Conservation (phyloP, 1,140 invertebrate genomes). For the Drosophila pachea region DNA sequence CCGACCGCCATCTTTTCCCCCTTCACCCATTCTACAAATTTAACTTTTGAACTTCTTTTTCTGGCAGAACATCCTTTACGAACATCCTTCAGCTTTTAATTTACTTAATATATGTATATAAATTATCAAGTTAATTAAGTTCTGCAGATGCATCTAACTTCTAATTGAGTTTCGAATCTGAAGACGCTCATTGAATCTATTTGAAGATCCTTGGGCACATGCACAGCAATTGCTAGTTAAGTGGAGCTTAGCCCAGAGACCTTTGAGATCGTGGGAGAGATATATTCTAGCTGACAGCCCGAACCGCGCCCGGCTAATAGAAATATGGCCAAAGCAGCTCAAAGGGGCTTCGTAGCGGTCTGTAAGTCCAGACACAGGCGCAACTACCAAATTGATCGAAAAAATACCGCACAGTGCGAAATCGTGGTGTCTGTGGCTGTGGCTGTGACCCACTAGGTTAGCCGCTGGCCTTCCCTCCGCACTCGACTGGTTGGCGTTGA, state of each 20-base stretch:
- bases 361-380: conserved; percentile 27
- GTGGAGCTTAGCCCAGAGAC: too few relatives aligned
- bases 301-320: neutral
- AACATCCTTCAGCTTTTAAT: conserved; percentile 58
- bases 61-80: conserved; percentile 59
- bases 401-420: conserved; percentile 31
- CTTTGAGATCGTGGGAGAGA: neutral
- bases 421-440: conserved; percentile 9
- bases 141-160: conserved; percentile 32
- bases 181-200: too few relatives aligned
- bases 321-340: conserved; percentile 1
- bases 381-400: conserved; percentile 40
- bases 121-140: conserved; percentile 77
- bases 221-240: neutral
- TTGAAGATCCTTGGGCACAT: too few relatives aligned
- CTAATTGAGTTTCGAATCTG: neutral
- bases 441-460: conserved; percentile 27
- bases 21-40: conserved; percentile 2
- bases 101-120: conserved; percentile 59
- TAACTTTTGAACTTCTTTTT: conserved; percentile 54
- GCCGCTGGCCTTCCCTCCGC: neutral
- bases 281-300: neutral
- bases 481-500: conserved; percentile 32
- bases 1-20: too few relatives aligned
- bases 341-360: neutral